Percentiles rank a stretch among this genome's conserved stretches.
Evolutionary conservation across 2,113 vertebrate species (phyloP).

Genomic region (Martes martes): DNA sequence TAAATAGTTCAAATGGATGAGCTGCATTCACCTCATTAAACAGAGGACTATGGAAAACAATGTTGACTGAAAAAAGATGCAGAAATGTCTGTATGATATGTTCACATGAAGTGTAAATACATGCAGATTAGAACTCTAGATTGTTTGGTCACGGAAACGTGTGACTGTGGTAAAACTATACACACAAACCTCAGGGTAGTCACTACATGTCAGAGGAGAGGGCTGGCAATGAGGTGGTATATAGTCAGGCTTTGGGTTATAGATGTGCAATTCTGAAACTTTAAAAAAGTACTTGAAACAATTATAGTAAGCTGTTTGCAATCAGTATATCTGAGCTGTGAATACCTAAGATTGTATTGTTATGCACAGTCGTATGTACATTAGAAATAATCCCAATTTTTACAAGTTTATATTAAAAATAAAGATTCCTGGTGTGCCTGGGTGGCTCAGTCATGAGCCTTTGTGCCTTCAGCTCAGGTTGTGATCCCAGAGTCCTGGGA

Average conservation of each 20-base stretch:
- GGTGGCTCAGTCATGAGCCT: no score
- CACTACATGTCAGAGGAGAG: neutral
- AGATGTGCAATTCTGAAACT: neutral
- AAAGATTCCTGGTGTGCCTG: neutral
- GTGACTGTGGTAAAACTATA: neutral
- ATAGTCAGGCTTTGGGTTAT: neutral
- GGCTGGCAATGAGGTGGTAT: rapidly evolving
- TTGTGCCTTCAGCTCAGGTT: no score
- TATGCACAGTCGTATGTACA: neutral
- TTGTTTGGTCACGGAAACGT: neutral
- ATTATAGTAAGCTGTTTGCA: neutral
- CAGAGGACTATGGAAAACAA: neutral
- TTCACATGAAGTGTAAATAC: neutral
- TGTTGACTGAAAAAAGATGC: neutral
- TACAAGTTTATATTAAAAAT: neutral
- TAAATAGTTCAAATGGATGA: neutral
- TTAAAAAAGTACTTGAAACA: neutral
- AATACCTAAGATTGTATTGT: neutral
- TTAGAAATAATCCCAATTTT: neutral
- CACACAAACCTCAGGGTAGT: neutral
- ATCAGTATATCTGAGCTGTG: neutral
- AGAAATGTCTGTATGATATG: neutral
- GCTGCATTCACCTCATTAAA: neutral
- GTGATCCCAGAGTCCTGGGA: no score
- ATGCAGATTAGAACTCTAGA: neutral